Evolutionary conservation across 2,888 invertebrate genomes (phyloP).

Genomic region (Serripes groenlandicus): DNA sequence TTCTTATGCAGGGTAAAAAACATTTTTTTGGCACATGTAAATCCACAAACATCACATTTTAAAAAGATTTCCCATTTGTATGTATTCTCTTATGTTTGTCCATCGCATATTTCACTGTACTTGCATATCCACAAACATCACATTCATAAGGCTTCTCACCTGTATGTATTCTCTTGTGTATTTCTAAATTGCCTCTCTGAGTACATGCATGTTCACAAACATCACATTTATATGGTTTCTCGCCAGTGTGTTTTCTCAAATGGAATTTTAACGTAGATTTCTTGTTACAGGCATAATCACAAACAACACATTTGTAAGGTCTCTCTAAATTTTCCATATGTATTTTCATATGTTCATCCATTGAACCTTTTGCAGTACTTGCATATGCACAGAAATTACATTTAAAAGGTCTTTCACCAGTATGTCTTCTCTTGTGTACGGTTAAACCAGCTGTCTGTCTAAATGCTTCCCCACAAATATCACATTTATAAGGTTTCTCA

Average conservation of each 20-base stretch:
- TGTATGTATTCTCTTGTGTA: not conserved
- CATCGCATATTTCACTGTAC: too few species aligned
- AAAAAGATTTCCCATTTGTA: too few species aligned
- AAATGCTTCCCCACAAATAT: not conserved
- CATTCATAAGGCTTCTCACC: not conserved
- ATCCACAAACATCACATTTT: too few species aligned
- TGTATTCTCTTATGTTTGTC: too few species aligned
- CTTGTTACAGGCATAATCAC: conserved; percentile 4
- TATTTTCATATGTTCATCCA: not conserved
- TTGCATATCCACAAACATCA: not conserved
- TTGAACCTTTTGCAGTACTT: not conserved
- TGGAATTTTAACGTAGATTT: not conserved
- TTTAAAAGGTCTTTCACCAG: not conserved
- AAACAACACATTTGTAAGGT: not conserved
- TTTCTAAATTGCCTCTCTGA: not conserved
- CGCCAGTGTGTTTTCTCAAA: not conserved
- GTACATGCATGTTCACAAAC: not conserved
- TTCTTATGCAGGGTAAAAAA: too few species aligned
- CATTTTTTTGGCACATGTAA: too few species aligned
- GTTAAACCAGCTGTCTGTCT: not conserved
- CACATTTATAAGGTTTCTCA: conserved; percentile 8
- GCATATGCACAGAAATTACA: not conserved
- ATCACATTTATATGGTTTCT: not conserved
- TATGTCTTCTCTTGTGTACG: not conserved
- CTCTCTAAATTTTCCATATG: not conserved